Base-by-base conservation (phyloP, 2,888 invertebrate species). In the Penaeus monodon region DNA sequence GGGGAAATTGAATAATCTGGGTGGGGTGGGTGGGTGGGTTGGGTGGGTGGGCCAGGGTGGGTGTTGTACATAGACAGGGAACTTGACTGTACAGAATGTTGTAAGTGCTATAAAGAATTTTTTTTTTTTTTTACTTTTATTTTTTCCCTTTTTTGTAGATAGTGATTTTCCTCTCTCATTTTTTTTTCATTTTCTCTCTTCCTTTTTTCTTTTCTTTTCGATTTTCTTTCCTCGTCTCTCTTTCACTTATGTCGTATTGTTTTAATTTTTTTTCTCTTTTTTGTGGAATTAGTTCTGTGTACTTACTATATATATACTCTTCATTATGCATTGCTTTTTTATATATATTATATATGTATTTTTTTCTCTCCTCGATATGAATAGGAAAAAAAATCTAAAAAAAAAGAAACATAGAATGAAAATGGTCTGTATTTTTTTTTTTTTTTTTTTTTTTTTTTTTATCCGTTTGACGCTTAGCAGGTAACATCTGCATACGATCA, bases 61-160 rank as follows among this genome's bases (percentile, higher is more conserved):
- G 57, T 57, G 57, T 57, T 57, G 14, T 24, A 29, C n/a, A 73
- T 63, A n/a, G 24, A 38, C 12, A 6, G 38, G 81, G 33, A n/a
- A 27, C 68, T 76, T n/a, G n/a, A 57, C 68, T 84, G 84, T 84
- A 84, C 68, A 84, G 84, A 44, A 10, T 68, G 78, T 84, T 68
- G 77, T 73, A 73, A 38, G 29, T 73, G 29, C 73, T 38, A 33
- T 38, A 24, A 29, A 38, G 33, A 27, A 73, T 8, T 29, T 73
- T 73, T 20, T n/a, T 8, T 29, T 73, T 73, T 20, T n/a, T 33
- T 44, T 38, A n/a, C 44, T 49, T 29, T 38, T 49, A 44, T 49
- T 57, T n/a, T 57, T n/a, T 78, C n/a, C 38, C 49, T 24, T 38
- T 57, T 24, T 38, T 57, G 57, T 57, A 57, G 57, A 57, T 57